Evolutionary conservation across 1,140 invertebrate genomes (phyloP).

Genomic region (Lutraria rhynchaena): DNA sequence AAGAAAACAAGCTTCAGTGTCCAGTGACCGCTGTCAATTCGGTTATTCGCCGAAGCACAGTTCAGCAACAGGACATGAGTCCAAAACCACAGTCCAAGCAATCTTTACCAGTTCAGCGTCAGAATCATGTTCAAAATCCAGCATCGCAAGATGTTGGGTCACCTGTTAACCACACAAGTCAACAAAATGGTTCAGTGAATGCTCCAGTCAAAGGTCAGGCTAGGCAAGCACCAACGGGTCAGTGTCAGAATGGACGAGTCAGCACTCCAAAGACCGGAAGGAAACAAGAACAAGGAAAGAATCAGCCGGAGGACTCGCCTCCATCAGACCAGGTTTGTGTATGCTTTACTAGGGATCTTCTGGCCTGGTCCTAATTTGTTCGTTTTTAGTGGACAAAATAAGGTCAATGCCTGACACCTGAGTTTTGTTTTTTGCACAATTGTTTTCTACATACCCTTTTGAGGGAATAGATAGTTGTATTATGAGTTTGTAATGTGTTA

Average conservation of each 20-base stretch:
- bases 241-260: constrained; percentile 28
- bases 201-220: constrained; percentile 32
- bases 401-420: too few species aligned
- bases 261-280: neutral
- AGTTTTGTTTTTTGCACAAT: too few species aligned
- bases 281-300: constrained; percentile 20
- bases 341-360: too few species aligned
- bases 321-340: constrained; percentile 49
- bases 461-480: too few species aligned
- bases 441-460: too few species aligned
- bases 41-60: too few species aligned
- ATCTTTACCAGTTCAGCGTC: constrained; percentile 2
- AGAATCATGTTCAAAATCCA: constrained; percentile 15
- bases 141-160: neutral
- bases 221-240: constrained; percentile 43
- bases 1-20: neutral
- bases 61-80: neutral
- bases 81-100: neutral
- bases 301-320: constrained; percentile 31
- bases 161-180: neutral
- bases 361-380: too few species aligned
- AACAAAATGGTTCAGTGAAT: constrained; percentile 35
- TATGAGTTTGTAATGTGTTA: too few species aligned
- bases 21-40: too few species aligned
- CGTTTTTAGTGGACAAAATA: too few species aligned